Conservation (phyloP, 2,797 vertebrate species). For the Helostoma temminkii region DNA sequence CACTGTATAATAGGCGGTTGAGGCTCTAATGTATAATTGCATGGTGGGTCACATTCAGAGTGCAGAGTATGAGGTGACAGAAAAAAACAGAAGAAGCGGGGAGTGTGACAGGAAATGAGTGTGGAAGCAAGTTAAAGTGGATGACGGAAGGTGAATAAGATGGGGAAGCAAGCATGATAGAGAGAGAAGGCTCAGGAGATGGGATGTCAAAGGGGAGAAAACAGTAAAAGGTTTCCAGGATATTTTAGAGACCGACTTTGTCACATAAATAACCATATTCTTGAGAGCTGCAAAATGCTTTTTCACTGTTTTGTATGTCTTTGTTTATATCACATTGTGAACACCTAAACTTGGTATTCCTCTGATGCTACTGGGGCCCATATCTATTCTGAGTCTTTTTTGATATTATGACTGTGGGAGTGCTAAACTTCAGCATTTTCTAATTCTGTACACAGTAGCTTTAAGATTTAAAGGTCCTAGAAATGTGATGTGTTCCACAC, state of each 20-base stretch:
- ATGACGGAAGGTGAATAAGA: slow-evolving; percentile 43
- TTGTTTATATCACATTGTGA: slow-evolving; percentile 11
- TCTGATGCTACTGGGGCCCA: background rate
- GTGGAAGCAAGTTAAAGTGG: slow-evolving; percentile 30
- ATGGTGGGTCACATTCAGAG: slow-evolving; percentile 17
- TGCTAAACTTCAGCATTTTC: background rate
- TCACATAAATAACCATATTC: slow-evolving; percentile 49
- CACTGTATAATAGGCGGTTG: slow-evolving; percentile 17
- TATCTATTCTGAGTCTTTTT: slow-evolving; percentile 1
- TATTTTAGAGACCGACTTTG: slow-evolving; percentile 41
- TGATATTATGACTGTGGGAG: background rate
- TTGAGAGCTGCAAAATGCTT: slow-evolving; percentile 24
- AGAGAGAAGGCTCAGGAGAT: slow-evolving; percentile 31
- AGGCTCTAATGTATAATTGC: slow-evolving; percentile 30
- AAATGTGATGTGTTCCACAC: background rate
- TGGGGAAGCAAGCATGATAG: slow-evolving; percentile 18
- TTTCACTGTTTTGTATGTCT: slow-evolving; percentile 7
- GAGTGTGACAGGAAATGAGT: slow-evolving; percentile 53
- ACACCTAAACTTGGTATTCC: slow-evolving; percentile 9
- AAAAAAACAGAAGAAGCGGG: slow-evolving; percentile 19
- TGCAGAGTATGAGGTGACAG: slow-evolving; percentile 26
- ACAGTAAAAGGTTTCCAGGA: slow-evolving; percentile 55
- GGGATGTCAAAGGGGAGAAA: slow-evolving; percentile 45
- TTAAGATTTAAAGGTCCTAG: background rate
- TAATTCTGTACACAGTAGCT: background rate